Conservation (phyloP, 2,797 vertebrate species). For the Rhabdomys pumilio region DNA sequence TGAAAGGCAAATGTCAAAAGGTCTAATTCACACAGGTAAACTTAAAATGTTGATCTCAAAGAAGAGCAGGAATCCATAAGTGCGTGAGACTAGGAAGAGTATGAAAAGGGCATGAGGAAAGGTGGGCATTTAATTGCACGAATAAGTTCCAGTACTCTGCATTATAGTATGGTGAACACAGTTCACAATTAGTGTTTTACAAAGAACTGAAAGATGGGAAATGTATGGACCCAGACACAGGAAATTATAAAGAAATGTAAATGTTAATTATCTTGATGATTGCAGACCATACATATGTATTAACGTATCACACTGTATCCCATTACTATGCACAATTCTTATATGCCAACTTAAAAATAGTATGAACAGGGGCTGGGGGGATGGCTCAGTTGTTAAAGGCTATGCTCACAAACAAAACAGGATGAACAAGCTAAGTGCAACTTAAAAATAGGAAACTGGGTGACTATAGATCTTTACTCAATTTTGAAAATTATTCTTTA, state of each 20-base stretch:
- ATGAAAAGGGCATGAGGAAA: neutral
- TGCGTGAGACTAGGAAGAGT: neutral
- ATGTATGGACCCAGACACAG: neutral
- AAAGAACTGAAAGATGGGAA: neutral
- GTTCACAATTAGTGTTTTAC: neutral
- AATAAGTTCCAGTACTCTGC: neutral
- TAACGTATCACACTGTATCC: neutral
- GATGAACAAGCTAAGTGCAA: neutral
- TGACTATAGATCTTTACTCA: neutral
- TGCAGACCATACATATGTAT: neutral
- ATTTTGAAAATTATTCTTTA: neutral
- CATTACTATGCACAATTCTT: neutral
- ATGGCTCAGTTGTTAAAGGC: neutral
- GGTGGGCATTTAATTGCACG: neutral
- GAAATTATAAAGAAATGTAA: neutral
- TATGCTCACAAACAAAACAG: neutral
- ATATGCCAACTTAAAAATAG: slow-evolving; percentile 10
- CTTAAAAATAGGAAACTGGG: neutral
- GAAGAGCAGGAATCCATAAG: neutral
- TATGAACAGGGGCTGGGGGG: neutral
- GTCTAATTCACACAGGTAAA: neutral
- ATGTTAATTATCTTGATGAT: neutral
- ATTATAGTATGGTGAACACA: neutral
- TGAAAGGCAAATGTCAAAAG: neutral
- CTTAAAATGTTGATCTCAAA: neutral